Evolutionary conservation across 1,140 invertebrate species (phyloP), one percentile per base, ranked within the genome.

Genomic region (Batillaria attramentaria): DNA sequence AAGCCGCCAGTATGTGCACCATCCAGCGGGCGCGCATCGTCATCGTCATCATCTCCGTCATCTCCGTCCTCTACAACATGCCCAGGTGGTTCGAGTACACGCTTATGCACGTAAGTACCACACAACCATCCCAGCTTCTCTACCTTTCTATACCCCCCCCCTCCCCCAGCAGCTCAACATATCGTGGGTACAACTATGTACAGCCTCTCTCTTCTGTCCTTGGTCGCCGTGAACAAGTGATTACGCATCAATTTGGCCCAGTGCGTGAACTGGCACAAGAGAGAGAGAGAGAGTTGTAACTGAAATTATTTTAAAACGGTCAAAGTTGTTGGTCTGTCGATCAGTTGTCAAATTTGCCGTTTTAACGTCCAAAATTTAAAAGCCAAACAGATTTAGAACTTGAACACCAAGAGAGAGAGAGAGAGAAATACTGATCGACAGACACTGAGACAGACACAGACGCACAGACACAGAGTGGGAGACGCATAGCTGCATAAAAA

Each of bases 31-130:
- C 97, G 5, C 93, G 96, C 50, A 93, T 95, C 80, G 97, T 97
- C 85, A 95, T 98, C 13, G 89, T 96, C 2, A 92, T 93, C n/a
- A 96, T 98, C 79, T 94, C 95, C 0, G 89, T 95, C 43, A 95
- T 97, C 84, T 94, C 97, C 0, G 90, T 96, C 60, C 86, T 96
- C 35, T 99, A 98, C 92, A 99, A 99, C 90, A 87, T 96, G 50
- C 95, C 96, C 2, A 87, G 94, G 31, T 94, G 94, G 89, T 88
- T 91, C 75, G 90, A 91, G 75, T 89, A 88, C 77, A 72, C 79
- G 16, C 68, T 87, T 43, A 37, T 87, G 88, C 89, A 87, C 91
- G 93, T 75, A 35, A 33, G 70, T n/a, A 16, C n/a, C 46, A 54
- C 46, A 54, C 24, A n/a, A 72, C 16, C 46, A n/a, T 33, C 6